Conservation (phyloP, 2,797 vertebrate genomes). For the Hyperoplus immaculatus region DNA sequence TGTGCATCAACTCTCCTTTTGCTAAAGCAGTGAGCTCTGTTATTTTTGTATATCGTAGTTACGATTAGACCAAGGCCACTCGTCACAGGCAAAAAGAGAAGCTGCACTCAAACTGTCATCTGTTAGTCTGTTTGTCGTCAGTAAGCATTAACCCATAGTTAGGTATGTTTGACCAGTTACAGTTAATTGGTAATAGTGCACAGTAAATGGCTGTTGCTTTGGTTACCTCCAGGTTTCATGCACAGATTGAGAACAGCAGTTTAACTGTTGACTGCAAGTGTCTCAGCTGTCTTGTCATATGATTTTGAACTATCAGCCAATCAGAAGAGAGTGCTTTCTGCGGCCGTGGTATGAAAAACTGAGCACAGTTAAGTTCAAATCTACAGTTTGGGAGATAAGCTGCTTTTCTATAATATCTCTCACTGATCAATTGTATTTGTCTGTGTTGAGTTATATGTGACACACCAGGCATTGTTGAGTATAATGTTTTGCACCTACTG, state of each 20-base stretch:
- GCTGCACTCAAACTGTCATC: constrained; percentile 12
- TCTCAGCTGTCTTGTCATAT: constrained; percentile 13
- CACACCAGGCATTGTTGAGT: constrained; percentile 17
- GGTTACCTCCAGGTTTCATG: neutral
- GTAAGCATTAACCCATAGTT: constrained; percentile 4
- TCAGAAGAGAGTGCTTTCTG: constrained; percentile 3
- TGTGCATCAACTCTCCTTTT: too few relatives aligned
- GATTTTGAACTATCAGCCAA: constrained; percentile 24
- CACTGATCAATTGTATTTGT: constrained; percentile 34
- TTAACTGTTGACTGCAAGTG: constrained; percentile 17
- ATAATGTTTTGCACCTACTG: constrained; percentile 18
- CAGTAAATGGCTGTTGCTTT: constrained; percentile 19
- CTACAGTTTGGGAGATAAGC: constrained; percentile 23
- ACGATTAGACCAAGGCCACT: constrained; percentile 2
- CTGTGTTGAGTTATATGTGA: constrained; percentile 30
- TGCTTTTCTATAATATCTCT: constrained; percentile 39
- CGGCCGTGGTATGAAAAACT: neutral
- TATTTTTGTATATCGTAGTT: constrained; percentile 4
- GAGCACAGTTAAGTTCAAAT: constrained; percentile 9
- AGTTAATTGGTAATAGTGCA: constrained; percentile 9
- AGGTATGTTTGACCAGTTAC: constrained; percentile 8
- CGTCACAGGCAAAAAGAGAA: constrained; percentile 9
- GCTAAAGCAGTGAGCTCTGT: neutral
- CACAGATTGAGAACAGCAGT: constrained; percentile 17
- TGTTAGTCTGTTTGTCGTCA: constrained; percentile 19